Percentiles rank a stretch among this genome's conserved stretches.
These are phyloP conservation scores for Xenops minutus DNA, from an alignment of 2,797 vertebrate species.

Conservation along the genomic window DNA sequence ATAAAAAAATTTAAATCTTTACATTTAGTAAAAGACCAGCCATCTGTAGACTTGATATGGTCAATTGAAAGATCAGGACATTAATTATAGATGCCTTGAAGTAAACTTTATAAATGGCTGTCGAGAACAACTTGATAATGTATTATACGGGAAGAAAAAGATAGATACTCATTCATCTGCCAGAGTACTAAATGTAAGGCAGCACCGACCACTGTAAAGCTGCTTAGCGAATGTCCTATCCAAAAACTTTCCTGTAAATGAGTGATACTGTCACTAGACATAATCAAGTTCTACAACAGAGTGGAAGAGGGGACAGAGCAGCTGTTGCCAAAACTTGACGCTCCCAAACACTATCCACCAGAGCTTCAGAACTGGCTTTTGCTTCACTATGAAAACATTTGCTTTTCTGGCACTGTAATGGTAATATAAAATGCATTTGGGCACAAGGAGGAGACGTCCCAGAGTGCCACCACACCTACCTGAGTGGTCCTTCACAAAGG, in stretches of 20 bases:
- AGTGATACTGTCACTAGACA: constrained; percentile 10
- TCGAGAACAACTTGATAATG: constrained; percentile 41
- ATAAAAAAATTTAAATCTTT: not conserved
- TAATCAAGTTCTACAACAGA: constrained; percentile 27
- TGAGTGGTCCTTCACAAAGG: constrained; percentile 82
- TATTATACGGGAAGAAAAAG: constrained; percentile 36
- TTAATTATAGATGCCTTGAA: constrained; percentile 70
- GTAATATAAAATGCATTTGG: not conserved
- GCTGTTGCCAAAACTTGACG: not conserved
- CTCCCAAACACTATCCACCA: not conserved
- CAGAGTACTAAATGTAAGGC: constrained; percentile 10
- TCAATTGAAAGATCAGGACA: constrained; percentile 55
- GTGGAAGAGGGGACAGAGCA: not conserved
- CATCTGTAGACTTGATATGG: constrained; percentile 34
- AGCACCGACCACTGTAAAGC: constrained; percentile 13
- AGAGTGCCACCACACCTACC: constrained; percentile 59
- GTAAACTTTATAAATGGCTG: constrained; percentile 54
- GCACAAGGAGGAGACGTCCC: not conserved
- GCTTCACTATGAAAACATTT: not conserved
- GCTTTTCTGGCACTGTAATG: not conserved
- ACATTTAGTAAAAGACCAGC: constrained; percentile 11
- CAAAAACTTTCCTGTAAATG: constrained; percentile 48
- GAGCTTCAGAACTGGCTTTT: not conserved
- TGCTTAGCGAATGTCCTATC: not conserved
- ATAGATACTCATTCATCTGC: constrained; percentile 4